Percentiles rank a stretch among this genome's conserved stretches.
Conservation (phyloP, 2,797 vertebrate species). For the Linurgus olivaceus region DNA sequence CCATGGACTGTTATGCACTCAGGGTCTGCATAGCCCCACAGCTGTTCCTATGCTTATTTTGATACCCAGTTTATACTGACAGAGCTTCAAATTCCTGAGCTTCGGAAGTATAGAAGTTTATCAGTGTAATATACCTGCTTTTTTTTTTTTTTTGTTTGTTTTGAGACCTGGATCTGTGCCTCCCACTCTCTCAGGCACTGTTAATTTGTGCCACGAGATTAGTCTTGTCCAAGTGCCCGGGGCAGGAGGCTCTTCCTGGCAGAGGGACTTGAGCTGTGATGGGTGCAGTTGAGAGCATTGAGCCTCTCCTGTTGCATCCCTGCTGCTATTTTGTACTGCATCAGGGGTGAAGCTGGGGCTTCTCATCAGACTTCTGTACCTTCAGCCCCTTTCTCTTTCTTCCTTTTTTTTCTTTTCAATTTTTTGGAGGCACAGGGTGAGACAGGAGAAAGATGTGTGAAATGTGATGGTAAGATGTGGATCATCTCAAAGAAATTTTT, state of each 20-base stretch:
- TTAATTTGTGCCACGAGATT: not conserved
- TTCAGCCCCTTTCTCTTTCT: not conserved
- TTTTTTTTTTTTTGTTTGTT: not conserved
- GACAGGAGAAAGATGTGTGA: not conserved
- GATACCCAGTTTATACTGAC: not conserved
- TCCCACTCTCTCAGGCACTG: not conserved
- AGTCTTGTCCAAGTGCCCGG: not conserved
- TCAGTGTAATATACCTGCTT: not conserved
- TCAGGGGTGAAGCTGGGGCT: not conserved
- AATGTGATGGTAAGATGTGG: not conserved
- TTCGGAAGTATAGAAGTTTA: not conserved
- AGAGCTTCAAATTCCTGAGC: not conserved
- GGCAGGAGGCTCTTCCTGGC: not conserved
- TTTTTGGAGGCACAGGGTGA: not conserved
- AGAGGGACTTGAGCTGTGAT: not conserved
- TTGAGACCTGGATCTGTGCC: not conserved
- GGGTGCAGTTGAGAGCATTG: not conserved
- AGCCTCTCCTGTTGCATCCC: not conserved
- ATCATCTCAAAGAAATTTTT: not conserved
- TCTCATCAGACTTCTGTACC: not conserved
- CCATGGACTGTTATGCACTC: not conserved
- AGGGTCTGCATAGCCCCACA: fast-evolving
- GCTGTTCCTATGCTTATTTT: not conserved
- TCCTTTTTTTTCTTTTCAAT: not conserved
- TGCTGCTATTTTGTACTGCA: not conserved